Conservation (phyloP, 2,113 vertebrate genomes). For the Dromaius novaehollandiae region DNA sequence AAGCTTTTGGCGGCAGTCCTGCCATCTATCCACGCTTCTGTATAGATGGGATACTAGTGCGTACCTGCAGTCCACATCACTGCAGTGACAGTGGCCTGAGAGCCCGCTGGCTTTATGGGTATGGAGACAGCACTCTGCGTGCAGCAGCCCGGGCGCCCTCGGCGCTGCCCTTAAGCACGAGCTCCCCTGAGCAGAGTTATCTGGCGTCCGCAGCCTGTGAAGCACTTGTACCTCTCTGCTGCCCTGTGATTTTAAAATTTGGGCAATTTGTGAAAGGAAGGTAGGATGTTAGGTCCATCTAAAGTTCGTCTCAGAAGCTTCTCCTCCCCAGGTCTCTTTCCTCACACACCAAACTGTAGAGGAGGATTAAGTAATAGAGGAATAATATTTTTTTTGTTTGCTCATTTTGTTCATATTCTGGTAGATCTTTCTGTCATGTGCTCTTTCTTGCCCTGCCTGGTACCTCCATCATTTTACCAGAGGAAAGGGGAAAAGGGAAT, state of each 20-base stretch:
- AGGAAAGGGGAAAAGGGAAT: not conserved
- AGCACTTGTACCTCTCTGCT: not conserved
- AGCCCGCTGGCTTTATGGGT: not conserved
- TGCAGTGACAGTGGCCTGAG: not conserved
- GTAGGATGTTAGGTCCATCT: not conserved
- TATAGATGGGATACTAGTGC: not conserved
- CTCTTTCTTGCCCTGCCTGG: not conserved
- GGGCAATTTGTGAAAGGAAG: not conserved
- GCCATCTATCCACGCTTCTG: rapidly evolving
- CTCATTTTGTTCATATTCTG: not conserved
- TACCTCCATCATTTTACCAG: not conserved
- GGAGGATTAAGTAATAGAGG: not conserved
- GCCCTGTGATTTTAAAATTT: not conserved
- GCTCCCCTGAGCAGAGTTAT: not conserved
- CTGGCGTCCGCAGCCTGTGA: not conserved
- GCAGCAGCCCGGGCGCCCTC: rapidly evolving
- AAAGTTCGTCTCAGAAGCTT: not conserved
- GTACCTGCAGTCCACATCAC: not conserved
- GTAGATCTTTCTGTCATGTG: rapidly evolving
- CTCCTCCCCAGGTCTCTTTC: not conserved
- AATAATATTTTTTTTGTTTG: not conserved
- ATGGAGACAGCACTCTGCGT: rapidly evolving
- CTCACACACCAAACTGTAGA: not conserved
- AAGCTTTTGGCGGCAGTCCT: not conserved
- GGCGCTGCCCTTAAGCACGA: not conserved